Base-by-base conservation (phyloP, 2,113 vertebrate species). In the Thalassarche chlororhynchos region DNA sequence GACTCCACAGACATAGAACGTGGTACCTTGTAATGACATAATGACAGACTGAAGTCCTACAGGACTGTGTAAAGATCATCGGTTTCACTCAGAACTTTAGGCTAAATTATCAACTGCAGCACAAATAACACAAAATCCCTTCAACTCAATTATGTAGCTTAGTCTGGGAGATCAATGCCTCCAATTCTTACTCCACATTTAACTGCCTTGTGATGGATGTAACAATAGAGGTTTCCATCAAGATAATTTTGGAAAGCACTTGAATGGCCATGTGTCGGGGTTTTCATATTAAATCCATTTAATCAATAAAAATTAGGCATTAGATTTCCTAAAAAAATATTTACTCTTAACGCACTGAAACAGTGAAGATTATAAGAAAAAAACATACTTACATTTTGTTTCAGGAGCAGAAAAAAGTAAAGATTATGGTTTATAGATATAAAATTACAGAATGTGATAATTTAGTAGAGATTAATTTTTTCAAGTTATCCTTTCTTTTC, bases 221-320 rank as follows among this genome's bases (percentile, higher is more conserved):
- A 81, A 79, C 10, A 87, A 75, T 18, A 70, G 58, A 32, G 8
- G 47, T 71, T 92, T 97, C 84, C 58, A 61, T 79, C 64, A 91
- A 69, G 93, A 88, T 40, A 87, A 90, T 88, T 96, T 84, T 94
- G 51, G 42, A 95, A 96, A 93, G 36, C 12, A 47, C 76, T 84
- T 84, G 72, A 87, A 19, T 18, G 93, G 9, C 24, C 8, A 17
- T 34, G 31, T 89, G 32, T 23, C 2, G 7, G 9, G 2, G 1
- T n/a, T 96, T 97, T 95, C 65, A 16, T 88, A 62, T 91, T 81
- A 95, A 92, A 94, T 69, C 19, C 3, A 17, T 92, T 95, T 71
- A 40, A 89, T 90, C 46, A 84, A 19, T 82, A 88, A 96, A 71
- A 11, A 61, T 38, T 83, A 92, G 58, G 81, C 32, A 75, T 55